phyloP scores from a whole-genome alignment of 2,888 invertebrate species.

The Andrena praecox region DNA sequence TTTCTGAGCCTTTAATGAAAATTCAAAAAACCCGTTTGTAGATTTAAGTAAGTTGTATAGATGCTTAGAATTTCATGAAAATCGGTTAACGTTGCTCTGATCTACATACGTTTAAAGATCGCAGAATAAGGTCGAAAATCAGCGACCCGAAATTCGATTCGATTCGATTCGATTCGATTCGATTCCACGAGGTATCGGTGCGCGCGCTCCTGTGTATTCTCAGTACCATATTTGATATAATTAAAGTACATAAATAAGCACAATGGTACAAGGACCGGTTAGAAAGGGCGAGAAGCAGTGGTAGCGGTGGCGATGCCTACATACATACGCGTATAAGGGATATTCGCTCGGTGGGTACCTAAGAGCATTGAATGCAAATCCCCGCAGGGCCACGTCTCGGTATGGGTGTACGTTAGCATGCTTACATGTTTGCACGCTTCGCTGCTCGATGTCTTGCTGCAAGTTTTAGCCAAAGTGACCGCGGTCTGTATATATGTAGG shows the following conservation, averaged over 20 bases:
- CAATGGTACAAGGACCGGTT: constrained; percentile 82
- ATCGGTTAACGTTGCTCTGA: too few relatives aligned
- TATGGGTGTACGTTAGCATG: constrained; percentile 46
- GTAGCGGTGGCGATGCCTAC: constrained; percentile 44
- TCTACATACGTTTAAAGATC: too few relatives aligned
- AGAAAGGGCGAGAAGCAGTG: constrained; percentile 55
- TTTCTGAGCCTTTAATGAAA: too few relatives aligned
- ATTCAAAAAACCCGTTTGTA: too few relatives aligned
- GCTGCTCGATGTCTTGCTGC: constrained; percentile 37
- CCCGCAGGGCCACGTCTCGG: constrained; percentile 64
- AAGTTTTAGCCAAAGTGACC: constrained; percentile 51
- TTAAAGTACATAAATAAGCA: constrained; percentile 84
- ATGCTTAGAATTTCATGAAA: too few relatives aligned
- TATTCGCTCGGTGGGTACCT: constrained; percentile 70
- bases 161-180: background rate
- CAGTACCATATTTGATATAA: constrained; percentile 84
- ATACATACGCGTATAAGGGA: constrained; percentile 46
- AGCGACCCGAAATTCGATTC: background rate
- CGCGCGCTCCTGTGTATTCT: constrained; percentile 54
- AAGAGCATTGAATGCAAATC: constrained; percentile 84
- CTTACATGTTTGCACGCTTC: constrained; percentile 44
- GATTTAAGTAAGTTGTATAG: too few relatives aligned
- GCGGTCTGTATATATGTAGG: background rate
- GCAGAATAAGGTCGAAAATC: too few relatives aligned
- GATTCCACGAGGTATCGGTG: background rate